Base-by-base conservation (phyloP, 2,888 invertebrate genomes). In the Branchellion lobata region DNA sequence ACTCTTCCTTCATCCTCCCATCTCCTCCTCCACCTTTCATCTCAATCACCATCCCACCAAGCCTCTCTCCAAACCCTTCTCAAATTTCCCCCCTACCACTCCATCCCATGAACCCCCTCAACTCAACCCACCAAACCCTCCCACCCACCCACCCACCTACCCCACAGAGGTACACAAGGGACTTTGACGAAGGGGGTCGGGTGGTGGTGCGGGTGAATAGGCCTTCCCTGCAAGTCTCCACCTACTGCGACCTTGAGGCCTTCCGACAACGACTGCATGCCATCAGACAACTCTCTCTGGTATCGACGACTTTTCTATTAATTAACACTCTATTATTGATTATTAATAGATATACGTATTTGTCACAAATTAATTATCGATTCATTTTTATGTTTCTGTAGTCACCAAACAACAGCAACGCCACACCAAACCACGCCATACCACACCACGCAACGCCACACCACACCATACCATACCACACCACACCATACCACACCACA, bases 241-340 rank as follows among this genome's bases (percentile, higher is more conserved):
- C 87, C 0, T 84, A 84, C 82, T 86, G 86, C 86, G 83, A 85
- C 2, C 79, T 85, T 71, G 82, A 83, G 31, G 86, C 85, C 82
- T 87, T 87, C 84, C 86, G 87, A 79, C 84, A 84, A 53, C 85
- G 85, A 80, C 83, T 87, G 40, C 81, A 84, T 21, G 84, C 85
- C 79, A 85, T 87, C 85, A 85, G 86, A 68, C 86, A 87, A 53
- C 80, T 85, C 0, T 87, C n/a, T n/a, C n/a, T n/a, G n/a, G n/a
- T n/a, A n/a, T 72, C 51, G 24, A 72, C 71, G 79, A 72, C 29
- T 36, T 24, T 14, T 18, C 21, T 18, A 18, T 11, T 51, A 18
- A 18, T 51, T 51, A 18, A 18, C 51, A 18, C 14, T 51, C 51
- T 51, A 18, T 51, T n/a, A n/a, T n/a, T n/a, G n/a, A n/a, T n/a